A percentile compares a stretch with the other conserved stretches of the same genome.
phyloP scores from a whole-genome alignment of 2,113 vertebrate genomes.

The Calonectris borealis region DNA sequence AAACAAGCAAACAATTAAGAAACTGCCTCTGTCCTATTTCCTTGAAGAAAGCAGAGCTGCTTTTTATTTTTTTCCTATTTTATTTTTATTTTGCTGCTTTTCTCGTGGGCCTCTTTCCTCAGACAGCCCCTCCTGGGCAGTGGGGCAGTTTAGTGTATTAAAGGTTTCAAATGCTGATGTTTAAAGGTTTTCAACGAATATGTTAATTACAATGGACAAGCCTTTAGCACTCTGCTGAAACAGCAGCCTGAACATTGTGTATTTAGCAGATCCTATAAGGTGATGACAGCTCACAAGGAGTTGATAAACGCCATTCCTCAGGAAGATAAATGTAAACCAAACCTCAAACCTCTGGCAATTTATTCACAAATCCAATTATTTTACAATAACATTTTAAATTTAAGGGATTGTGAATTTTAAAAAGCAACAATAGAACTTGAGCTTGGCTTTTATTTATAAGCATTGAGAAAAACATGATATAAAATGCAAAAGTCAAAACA shows the following conservation, averaged over 20 bases:
- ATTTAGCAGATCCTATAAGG: background rate
- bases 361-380: slow-evolving; percentile 21
- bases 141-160: background rate
- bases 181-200: background rate
- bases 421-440: background rate
- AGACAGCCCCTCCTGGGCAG: background rate
- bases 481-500: background rate
- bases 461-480: background rate
- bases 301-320: slow-evolving; percentile 45
- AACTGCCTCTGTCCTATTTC: background rate
- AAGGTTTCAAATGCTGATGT: background rate
- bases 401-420: background rate
- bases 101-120: too few relatives aligned
- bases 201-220: background rate
- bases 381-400: background rate
- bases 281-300: slow-evolving; percentile 44
- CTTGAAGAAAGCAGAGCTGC: background rate
- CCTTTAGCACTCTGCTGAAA: background rate
- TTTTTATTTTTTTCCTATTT: background rate
- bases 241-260: background rate
- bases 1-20: background rate
- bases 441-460: background rate
- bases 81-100: background rate
- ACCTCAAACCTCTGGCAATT: slow-evolving; percentile 27
- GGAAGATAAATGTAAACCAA: slow-evolving; percentile 52